Percentiles rank a stretch among this genome's conserved stretches.
These are phyloP conservation scores for Arctopsyche grandis DNA, from an alignment of 1,140 invertebrate genomes.

Conservation along the genomic window DNA sequence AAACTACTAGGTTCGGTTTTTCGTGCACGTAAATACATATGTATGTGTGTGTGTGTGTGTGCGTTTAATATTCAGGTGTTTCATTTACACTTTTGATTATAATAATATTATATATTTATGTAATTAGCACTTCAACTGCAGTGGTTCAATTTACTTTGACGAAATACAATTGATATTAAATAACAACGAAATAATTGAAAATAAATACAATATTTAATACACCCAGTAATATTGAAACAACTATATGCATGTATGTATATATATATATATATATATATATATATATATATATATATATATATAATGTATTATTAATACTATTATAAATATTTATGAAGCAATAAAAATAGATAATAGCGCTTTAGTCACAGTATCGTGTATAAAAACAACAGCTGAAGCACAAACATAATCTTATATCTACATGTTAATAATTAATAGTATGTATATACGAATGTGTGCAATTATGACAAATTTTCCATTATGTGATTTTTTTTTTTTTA, in stretches of 20 bases:
- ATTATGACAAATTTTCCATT: not conserved
- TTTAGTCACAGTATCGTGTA: no score
- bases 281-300: not conserved
- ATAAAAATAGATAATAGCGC: not conserved
- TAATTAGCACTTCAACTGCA: not conserved
- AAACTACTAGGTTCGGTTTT: no score
- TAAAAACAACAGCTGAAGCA: not conserved
- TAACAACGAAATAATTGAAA: not conserved
- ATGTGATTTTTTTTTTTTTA: not conserved
- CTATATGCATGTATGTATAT: not conserved
- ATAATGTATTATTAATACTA: not conserved
- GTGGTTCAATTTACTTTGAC: not conserved
- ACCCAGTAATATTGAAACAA: not conserved
- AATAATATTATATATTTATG: not conserved
- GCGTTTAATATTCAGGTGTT: not conserved
- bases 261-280: not conserved
- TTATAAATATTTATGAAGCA: not conserved
- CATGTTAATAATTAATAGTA: not conserved
- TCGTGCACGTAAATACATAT: no score
- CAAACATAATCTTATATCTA: no score
- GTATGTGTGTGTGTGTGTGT: not conserved
- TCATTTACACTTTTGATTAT: not conserved
- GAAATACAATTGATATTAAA: not conserved
- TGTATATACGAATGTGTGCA: not conserved
- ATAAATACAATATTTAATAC: not conserved